Evolutionary conservation across 2,797 vertebrate genomes (phyloP).

Genomic region (Eulemur coronatus): DNA sequence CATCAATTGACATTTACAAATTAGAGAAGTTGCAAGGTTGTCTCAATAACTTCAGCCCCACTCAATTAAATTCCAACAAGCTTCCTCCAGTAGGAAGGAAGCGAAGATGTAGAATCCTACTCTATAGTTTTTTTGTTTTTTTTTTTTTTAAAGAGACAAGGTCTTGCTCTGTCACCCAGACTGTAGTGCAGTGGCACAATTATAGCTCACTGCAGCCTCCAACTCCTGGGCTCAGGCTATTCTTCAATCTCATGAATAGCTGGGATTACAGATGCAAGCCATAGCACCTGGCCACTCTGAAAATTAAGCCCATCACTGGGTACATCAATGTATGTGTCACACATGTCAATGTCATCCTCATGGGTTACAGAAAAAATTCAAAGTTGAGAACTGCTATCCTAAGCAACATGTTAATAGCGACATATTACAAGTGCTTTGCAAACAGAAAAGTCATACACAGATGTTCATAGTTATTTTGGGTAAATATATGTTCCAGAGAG

Average conservation of each 20-base stretch:
- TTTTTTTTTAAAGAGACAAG: background rate
- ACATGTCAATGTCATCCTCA: background rate
- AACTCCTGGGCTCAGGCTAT: background rate
- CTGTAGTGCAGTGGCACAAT: background rate
- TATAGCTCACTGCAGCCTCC: background rate
- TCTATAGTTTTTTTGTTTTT: background rate
- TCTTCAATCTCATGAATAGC: background rate
- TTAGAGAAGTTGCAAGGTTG: background rate
- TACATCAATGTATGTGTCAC: background rate
- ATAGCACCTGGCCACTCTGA: background rate
- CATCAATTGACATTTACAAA: background rate
- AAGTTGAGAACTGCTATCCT: background rate
- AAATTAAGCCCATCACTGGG: background rate
- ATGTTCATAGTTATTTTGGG: slow-evolving; percentile 10
- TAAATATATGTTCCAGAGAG: background rate
- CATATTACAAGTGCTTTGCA: background rate
- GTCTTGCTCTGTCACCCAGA: background rate
- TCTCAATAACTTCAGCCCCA: background rate
- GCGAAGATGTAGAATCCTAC: background rate
- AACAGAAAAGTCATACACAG: background rate
- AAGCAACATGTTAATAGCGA: background rate
- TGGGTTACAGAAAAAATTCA: background rate
- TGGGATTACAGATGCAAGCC: background rate
- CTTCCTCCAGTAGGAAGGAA: background rate
- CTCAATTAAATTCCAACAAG: background rate